Evolutionary conservation across 2,888 invertebrate genomes (phyloP), one percentile per base, ranked within the genome.

Genomic region (Barypeithes pellucidus): DNA sequence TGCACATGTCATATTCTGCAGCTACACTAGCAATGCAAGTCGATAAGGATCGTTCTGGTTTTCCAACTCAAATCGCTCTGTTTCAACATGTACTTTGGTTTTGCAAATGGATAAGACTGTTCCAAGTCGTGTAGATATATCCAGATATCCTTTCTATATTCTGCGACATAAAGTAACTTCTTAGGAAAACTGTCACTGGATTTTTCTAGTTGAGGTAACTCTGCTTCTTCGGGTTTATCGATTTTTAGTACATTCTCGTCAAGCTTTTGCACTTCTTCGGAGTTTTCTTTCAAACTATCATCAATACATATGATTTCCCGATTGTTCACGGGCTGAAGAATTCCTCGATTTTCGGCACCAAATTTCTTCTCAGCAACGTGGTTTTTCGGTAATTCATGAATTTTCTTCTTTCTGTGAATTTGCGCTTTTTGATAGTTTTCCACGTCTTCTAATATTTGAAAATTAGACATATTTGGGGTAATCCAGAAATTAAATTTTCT

Each of bases 21-120:
- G 81, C 79, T 33, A 86, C 84, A 22, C 81, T 78, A 0, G 81
- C 82, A 33, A 86, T n/a, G 70, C 86, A 85, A 86, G 77, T 86
- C 85, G 4, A 86, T 77, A 9, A 86, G 78, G 54, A 85, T 79
- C 22, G 78, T 79, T 63, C 86, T 78, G 80, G 84, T 85, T 3
- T 80, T 78, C 78, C 81, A 80, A 41, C 71, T 82, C 33, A 86
- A 43, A 66, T 84, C 80, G 2, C 74, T 72, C 73, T 86, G 86
- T 77, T 83, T 84, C 2, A 63, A 59, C 85, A 86, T 85, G 75
- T 84, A 86, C 41, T 77, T 77, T 0, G 81, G 73, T 54, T 80
- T 82, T 3, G 82, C 81, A 72, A 79, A 75, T 14, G 78, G 76
- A 24, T 75, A 62, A 7, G 59, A 60, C 24, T 52, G 12, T 77